A percentile compares a stretch with the other conserved stretches of the same genome.
Conservation (phyloP, 2,797 vertebrate species). For the Fistularia commersonii region DNA sequence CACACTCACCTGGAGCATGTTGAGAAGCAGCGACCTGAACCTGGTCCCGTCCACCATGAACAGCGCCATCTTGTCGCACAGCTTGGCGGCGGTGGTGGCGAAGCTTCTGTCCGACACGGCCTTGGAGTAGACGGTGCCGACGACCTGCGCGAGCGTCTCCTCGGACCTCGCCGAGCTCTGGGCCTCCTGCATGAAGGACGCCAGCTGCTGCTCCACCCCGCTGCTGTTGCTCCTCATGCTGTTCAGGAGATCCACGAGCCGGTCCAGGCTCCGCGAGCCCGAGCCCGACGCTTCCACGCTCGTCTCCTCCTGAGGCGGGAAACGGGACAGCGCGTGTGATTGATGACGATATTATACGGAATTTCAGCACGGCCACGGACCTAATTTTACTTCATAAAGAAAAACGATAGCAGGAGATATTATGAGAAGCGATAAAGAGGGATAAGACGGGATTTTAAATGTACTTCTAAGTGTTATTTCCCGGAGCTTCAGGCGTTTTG, state of each 20-base stretch:
- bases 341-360: no score
- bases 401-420: no score
- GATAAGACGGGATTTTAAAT: no score
- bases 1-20: conserved; percentile 94
- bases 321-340: background rate
- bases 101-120: conserved; percentile 92
- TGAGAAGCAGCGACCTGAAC: conserved; percentile 94
- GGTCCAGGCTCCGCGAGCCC: conserved; percentile 87
- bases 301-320: conserved; percentile 81
- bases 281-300: conserved; percentile 62
- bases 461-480: no score
- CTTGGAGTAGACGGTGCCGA: conserved; percentile 89
- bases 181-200: conserved; percentile 95
- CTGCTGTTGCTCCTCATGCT: conserved; percentile 95
- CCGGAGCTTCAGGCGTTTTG: no score
- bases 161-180: conserved; percentile 90
- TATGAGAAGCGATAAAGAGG: no score
- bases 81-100: conserved; percentile 89
- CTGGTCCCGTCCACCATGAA: conserved; percentile 98
- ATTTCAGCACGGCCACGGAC: no score
- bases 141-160: conserved; percentile 89
- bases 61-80: conserved; percentile 96
- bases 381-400: no score
- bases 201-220: conserved; percentile 88
- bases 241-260: conserved; percentile 91